Base-by-base conservation (phyloP, 2,797 vertebrate genomes). In the Mus spretus region DNA sequence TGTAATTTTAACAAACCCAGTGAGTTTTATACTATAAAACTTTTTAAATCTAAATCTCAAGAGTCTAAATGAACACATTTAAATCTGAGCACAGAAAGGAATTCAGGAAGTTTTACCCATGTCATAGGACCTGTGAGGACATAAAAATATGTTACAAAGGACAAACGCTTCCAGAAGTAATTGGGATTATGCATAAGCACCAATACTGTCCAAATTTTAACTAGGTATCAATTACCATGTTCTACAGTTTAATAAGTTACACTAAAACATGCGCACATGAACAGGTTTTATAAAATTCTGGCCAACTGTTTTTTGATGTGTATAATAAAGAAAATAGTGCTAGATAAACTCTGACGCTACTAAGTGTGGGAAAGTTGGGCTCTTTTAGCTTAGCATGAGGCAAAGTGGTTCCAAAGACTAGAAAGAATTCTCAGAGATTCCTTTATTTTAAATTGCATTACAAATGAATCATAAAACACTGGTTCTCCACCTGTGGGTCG, bases 41-140 rank as follows among this genome's bases (percentile, higher is more conserved):
- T 89, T 93, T 92, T 70, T 28, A 72, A 88, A 75, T 94, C 47
- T 81, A 70, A 91, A 95, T 96, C 67, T 91, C n/a, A 84, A 84
- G 47, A 37, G 24, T 89, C 34, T 91, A 95, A 89, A 93, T 94
- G 47, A 92, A 87, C 28, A 92, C 74, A 34, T 90, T 34, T 90
- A 80, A 92, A 90, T 87, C 70, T 40, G 79, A 96, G 57, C 59
- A 63, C 3, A 79, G 53, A 22, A 82, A 90, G 40, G 9, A 94
- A 47, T 70, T 94, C 63, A 92, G 53, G 31, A 97, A 90, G 28
- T 63, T 74, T 92, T 86, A 61, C 61, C 55, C 79, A 37, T 91
- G 79, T 84, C 82, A 84, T 47, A 79, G 47, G 82, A 59, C 19
- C 34, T 78, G 31, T 88, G 74, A 75, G n/a, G 90, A 80, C 26